Percentiles rank a stretch among this genome's conserved stretches.
phyloP scores from a whole-genome alignment of 2,797 vertebrate species.

The Myotis myotis region DNA sequence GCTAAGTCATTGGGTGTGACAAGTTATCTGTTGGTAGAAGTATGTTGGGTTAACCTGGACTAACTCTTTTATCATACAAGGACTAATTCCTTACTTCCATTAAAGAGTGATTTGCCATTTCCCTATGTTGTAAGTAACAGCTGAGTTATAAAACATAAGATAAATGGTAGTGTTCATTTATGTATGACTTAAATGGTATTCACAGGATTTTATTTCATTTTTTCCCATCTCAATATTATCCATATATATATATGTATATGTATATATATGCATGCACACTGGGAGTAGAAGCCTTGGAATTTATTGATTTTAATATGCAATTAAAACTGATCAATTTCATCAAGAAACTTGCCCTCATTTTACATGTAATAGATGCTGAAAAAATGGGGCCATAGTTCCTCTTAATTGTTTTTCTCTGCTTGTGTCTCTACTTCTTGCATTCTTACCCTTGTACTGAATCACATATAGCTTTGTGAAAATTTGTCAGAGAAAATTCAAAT shows the following conservation, averaged over 20 bases:
- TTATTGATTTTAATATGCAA: background rate
- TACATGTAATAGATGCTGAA: background rate
- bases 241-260: background rate
- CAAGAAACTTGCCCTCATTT: background rate
- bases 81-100: background rate
- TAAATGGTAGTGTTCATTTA: background rate
- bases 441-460: background rate
- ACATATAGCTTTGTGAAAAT: background rate
- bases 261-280: no score
- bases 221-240: background rate
- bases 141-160: background rate
- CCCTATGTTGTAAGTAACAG: background rate
- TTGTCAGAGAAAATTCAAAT: background rate
- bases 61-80: background rate
- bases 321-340: background rate
- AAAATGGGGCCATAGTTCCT: background rate
- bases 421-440: background rate
- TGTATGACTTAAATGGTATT: background rate
- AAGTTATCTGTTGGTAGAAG: background rate
- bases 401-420: background rate
- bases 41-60: background rate
- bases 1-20: background rate
- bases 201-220: background rate
- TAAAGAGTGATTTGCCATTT: background rate
- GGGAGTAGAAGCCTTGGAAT: background rate